Conservation (phyloP, 2,797 vertebrate species). For the Rhincodon typus region DNA sequence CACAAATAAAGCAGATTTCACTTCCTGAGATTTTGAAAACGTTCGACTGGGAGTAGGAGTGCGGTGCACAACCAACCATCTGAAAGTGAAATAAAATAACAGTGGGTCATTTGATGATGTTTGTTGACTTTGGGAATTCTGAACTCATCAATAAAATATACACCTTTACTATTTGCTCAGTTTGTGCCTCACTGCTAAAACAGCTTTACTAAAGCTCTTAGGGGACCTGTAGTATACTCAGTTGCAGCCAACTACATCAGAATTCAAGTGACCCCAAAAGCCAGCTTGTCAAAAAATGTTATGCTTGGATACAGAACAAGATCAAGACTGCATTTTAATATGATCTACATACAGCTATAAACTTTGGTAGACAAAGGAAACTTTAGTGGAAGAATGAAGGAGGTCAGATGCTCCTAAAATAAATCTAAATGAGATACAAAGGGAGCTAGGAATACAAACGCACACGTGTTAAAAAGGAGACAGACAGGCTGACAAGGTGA, state of each 20-base stretch:
- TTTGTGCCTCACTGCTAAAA: neutral
- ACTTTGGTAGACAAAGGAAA: neutral
- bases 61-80: neutral
- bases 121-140: neutral
- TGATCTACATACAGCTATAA: neutral
- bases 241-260: conserved; percentile 4
- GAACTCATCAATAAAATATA: neutral
- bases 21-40: neutral
- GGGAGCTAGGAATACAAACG: neutral
- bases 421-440: neutral
- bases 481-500: neutral
- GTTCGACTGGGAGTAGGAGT: neutral
- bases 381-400: neutral
- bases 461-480: neutral
- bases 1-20: neutral
- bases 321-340: neutral
- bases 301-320: neutral
- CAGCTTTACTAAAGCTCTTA: neutral
- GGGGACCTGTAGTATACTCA: neutral
- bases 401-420: neutral
- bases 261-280: neutral
- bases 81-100: neutral
- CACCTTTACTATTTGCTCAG: neutral
- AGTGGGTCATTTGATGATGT: neutral
- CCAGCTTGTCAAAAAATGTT: neutral